These are phyloP conservation scores for Panulirus ornatus DNA, from an alignment of 1,140 invertebrate genomes.

Conservation along the genomic window DNA sequence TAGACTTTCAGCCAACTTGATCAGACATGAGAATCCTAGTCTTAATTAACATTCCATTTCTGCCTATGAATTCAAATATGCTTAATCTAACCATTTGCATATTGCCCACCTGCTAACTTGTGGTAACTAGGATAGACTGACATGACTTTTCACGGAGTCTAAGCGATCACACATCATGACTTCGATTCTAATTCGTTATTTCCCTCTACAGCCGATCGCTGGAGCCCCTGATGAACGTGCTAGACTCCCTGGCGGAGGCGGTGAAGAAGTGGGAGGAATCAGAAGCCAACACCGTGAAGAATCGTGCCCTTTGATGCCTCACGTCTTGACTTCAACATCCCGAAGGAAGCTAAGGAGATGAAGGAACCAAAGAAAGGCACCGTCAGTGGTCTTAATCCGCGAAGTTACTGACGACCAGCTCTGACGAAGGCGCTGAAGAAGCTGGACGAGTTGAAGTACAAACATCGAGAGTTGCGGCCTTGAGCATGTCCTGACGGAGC, in stretches of 20 bases:
- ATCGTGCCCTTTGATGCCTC: not conserved
- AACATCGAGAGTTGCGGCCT: not conserved
- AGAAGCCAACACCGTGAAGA: not conserved
- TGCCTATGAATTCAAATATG: not conserved
- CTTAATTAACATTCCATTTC: no score
- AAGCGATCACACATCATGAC: not conserved
- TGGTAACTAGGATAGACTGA: not conserved
- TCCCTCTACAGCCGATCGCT: constrained; percentile 31
- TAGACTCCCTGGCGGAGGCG: constrained; percentile 17
- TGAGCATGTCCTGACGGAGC: not conserved
- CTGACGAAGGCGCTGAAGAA: not conserved
- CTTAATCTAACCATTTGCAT: not conserved
- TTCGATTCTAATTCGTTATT: not conserved
- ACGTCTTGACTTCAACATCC: not conserved
- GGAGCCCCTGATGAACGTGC: constrained; percentile 6
- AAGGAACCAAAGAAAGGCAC: not conserved
- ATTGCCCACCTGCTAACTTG: not conserved
- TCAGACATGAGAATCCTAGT: no score
- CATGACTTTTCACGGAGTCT: not conserved
- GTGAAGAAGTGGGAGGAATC: constrained; percentile 23
- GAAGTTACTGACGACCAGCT: not conserved
- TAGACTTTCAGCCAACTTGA: no score
- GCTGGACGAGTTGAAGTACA: not conserved
- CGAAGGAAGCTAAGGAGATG: not conserved
- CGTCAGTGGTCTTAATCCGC: not conserved